Percentiles rank a stretch among this genome's conserved stretches.
These are phyloP conservation scores for Danaus melanippus DNA, from an alignment of 1,140 invertebrate species.

Conservation along the genomic window DNA sequence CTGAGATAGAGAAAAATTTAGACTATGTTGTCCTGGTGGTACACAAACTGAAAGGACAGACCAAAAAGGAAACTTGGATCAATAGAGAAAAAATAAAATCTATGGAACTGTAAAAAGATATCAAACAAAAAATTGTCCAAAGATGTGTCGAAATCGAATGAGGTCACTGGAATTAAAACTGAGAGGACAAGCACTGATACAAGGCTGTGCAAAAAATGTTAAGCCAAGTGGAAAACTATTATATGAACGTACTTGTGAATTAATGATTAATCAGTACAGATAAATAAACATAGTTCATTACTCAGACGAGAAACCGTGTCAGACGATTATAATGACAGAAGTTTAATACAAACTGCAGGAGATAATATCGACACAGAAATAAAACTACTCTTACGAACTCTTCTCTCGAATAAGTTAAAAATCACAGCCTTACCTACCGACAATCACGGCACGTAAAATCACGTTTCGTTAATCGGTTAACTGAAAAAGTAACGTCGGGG, in stretches of 20 bases:
- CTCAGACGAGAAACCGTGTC: too few species aligned
- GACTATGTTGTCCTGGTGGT: too few species aligned
- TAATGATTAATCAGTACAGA: too few species aligned
- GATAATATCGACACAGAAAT: too few species aligned
- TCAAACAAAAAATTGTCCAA: slow-evolving; percentile 8
- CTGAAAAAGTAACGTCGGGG: background rate
- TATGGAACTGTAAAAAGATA: too few species aligned
- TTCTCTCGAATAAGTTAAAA: background rate
- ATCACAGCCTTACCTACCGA: slow-evolving; percentile 9
- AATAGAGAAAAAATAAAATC: too few species aligned
- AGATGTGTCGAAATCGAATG: slow-evolving; percentile 25
- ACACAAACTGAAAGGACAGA: too few species aligned
- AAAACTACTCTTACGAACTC: too few species aligned
- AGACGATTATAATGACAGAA: background rate
- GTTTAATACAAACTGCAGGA: background rate
- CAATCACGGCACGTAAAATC: slow-evolving; percentile 16
- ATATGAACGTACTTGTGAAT: slow-evolving; percentile 11
- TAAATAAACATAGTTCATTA: too few species aligned
- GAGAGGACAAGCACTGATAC: slow-evolving; percentile 27
- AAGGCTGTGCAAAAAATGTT: slow-evolving; percentile 25
- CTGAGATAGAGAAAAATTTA: too few species aligned
- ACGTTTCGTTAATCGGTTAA: background rate
- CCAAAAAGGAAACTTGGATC: too few species aligned
- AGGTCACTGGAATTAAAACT: slow-evolving; percentile 30
- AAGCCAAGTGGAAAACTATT: slow-evolving; percentile 22